phyloP scores from a whole-genome alignment of 2,888 invertebrate genomes.

The Drosophila affinis region DNA sequence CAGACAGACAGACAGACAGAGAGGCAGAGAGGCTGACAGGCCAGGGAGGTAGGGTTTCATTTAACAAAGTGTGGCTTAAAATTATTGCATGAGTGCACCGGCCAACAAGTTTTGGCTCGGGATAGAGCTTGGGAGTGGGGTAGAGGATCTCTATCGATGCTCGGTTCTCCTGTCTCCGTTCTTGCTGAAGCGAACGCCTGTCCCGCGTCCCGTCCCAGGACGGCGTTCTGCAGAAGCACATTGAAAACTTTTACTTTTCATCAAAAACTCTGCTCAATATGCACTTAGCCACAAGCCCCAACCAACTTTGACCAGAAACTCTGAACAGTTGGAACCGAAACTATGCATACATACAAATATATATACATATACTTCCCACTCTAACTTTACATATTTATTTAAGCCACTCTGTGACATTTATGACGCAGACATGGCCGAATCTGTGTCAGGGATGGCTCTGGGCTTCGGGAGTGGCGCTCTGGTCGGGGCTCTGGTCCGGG shows the following conservation, averaged over 20 bases:
- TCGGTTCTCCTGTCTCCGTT: conserved; percentile 42
- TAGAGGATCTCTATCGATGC: neutral
- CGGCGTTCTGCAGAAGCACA: conserved; percentile 40
- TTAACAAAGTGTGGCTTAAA: conserved; percentile 62
- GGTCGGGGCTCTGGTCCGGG: conserved; percentile 1
- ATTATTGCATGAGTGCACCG: conserved; percentile 66
- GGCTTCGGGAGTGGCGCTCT: conserved; percentile 6
- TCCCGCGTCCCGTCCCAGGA: conserved; percentile 43
- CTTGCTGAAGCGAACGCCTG: neutral
- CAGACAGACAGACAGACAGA: neutral
- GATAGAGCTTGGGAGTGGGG: conserved; percentile 11
- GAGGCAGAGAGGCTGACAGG: neutral
- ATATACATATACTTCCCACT: conserved; percentile 16
- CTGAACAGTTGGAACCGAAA: conserved; percentile 52
- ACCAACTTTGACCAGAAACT: conserved; percentile 42
- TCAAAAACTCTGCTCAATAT: conserved; percentile 46
- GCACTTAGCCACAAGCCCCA: conserved; percentile 68
- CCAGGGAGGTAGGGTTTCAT: conserved; percentile 31
- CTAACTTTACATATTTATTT: conserved; percentile 27
- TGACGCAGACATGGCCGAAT: conserved; percentile 56
- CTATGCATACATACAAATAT: conserved; percentile 62
- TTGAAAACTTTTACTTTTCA: conserved; percentile 68
- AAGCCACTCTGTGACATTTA: conserved; percentile 58
- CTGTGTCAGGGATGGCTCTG: conserved; percentile 56
- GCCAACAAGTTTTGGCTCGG: conserved; percentile 55